Evolutionary conservation across 2,797 vertebrate species (phyloP), one percentile per base, ranked within the genome.

Genomic region (Ctenochaetus hawaiiensis): DNA sequence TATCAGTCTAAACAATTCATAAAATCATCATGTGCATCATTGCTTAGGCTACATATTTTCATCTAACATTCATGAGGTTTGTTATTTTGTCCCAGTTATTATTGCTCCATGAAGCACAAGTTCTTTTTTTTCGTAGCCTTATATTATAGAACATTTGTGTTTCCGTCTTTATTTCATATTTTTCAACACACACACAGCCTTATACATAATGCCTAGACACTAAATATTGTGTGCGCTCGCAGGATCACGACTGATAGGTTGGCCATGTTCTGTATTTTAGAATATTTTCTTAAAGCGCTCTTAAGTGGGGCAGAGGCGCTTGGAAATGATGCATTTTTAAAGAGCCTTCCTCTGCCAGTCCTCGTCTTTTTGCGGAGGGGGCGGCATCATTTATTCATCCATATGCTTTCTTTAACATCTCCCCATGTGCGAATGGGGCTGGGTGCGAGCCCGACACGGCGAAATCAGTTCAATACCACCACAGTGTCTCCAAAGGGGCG

Each of bases 351-450:
- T 59, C 57, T 72, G 76, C 88, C 89, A 86, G 85, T 87, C 83
- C 86, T 85, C 87, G 68, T 93, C 80, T 84, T 86, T 66, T 86
- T 70, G 64, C 73, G 77, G 62, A 68, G 78, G 72, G 72, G 79
- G 85, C 53, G 76, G 72, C 90, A 94, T 94, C 77, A 91, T 95
- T 95, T 93, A 94, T 94, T 94, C 82, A 94, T 95, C 77, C 86
- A 52, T 66, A 77, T 77, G 81, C 90, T 91, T 92, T 91, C 91
- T 90, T 87, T 87, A 90, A 92, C 90, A 79, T 87, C 77, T 65
- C 54, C 69, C 84, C 83, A 65, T 85, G 89, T 87, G 88, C 57
- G 68, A 54, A 67, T 17, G 81, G 75, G 71, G 72, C 53, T 56
- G 56, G 39, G 74, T 11, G 72, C 68, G 61, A 62, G 53, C 43